phyloP scores from a whole-genome alignment of 2,797 vertebrate species.

The Lepilemur septentrionalis region DNA sequence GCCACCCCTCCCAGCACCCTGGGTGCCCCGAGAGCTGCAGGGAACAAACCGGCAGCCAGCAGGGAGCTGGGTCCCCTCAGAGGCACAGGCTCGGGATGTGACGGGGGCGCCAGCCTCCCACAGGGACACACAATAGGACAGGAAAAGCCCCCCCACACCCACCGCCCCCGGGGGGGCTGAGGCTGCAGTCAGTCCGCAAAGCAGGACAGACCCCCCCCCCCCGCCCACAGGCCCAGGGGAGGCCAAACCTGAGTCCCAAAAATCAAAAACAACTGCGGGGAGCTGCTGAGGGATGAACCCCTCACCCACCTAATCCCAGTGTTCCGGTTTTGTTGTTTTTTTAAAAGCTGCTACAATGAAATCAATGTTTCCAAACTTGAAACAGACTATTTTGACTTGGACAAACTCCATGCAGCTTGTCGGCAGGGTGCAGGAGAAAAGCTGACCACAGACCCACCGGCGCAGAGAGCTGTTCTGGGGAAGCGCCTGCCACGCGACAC shows the following conservation, averaged over 20 bases:
- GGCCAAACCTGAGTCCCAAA: neutral
- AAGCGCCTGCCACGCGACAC: rapidly evolving
- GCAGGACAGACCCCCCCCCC: neutral
- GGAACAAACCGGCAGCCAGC: neutral
- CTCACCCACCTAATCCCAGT: neutral
- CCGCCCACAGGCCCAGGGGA: neutral
- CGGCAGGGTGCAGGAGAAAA: neutral
- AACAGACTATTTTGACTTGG: neutral
- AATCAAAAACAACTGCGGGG: neutral
- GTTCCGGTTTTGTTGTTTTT: neutral
- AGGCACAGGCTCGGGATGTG: too few species aligned
- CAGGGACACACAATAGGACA: neutral
- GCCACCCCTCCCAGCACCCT: too few species aligned
- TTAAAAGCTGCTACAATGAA: neutral
- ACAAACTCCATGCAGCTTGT: neutral
- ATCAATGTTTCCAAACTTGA: neutral
- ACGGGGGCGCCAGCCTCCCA: neutral
- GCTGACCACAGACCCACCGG: neutral
- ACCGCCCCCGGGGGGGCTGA: neutral
- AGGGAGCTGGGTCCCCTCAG: too few species aligned
- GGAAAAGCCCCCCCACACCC: neutral
- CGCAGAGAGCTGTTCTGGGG: rapidly evolving
- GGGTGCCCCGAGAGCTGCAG: neutral
- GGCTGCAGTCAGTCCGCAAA: neutral
- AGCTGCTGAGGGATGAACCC: neutral